phyloP scores from a whole-genome alignment of 1,140 invertebrate genomes.

The Panagrolaimus sp. region DNA sequence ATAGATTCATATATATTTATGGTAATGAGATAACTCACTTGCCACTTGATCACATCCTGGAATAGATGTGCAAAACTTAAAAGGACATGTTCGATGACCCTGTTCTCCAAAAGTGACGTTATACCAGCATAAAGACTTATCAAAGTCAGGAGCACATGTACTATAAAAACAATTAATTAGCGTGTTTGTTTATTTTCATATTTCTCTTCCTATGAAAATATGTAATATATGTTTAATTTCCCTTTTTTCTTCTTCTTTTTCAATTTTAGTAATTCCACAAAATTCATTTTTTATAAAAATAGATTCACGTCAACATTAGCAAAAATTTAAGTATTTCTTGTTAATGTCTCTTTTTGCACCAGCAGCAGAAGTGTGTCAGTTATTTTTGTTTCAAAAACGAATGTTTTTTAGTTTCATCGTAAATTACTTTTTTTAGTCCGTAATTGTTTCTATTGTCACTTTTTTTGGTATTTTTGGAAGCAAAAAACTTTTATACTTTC shows the following conservation, averaged over 20 bases:
- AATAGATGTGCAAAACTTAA: slow-evolving; percentile 51
- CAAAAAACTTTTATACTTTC: neutral
- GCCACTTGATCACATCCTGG: slow-evolving; percentile 52
- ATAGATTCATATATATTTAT: slow-evolving; percentile 4
- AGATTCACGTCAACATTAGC: neutral
- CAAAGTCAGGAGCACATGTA: slow-evolving; percentile 44
- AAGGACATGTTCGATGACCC: slow-evolving; percentile 48
- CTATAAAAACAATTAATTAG: neutral
- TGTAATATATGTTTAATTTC: neutral
- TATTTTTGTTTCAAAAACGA: neutral
- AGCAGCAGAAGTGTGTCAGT: neutral
- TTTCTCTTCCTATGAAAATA: neutral
- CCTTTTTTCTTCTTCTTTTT: neutral
- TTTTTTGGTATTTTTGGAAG: neutral
- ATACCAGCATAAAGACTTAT: slow-evolving; percentile 51
- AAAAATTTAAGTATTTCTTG: slow-evolving; percentile 6
- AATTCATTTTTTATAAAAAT: slow-evolving; percentile 6
- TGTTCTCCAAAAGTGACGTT: slow-evolving; percentile 43
- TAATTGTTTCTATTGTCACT: neutral
- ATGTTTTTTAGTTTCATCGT: neutral
- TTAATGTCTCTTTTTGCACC: neutral
- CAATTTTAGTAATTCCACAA: neutral
- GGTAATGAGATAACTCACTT: slow-evolving; percentile 27
- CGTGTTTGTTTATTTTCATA: neutral
- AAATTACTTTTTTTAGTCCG: slow-evolving; percentile 13